Evolutionary conservation across 2,888 invertebrate genomes (phyloP).

Genomic region (Abrostola tripartita): DNA sequence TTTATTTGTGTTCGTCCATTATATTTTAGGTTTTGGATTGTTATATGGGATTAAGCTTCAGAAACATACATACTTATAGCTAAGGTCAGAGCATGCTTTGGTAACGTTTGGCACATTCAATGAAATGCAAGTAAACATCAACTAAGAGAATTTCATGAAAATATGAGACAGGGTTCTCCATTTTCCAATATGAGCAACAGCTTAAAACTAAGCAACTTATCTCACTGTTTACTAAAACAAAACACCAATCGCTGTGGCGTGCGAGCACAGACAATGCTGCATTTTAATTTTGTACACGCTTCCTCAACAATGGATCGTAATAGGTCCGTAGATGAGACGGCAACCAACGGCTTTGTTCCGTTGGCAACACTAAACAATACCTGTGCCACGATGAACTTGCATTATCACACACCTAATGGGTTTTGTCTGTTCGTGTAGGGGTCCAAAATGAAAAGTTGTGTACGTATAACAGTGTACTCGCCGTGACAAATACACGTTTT

Average conservation of each 20-base stretch:
- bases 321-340: constrained; percentile 84
- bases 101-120: too few relatives aligned
- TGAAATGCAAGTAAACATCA: neutral
- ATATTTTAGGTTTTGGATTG: too few relatives aligned
- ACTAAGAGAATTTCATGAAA: neutral
- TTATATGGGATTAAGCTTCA: too few relatives aligned
- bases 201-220: constrained; percentile 42
- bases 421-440: constrained; percentile 79
- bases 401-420: constrained; percentile 86
- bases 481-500: constrained; percentile 77
- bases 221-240: constrained; percentile 69
- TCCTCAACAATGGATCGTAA: constrained; percentile 83
- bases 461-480: constrained; percentile 62
- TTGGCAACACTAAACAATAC: constrained; percentile 85
- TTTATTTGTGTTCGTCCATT: too few relatives aligned
- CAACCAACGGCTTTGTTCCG: constrained; percentile 79
- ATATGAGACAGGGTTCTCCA: neutral
- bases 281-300: constrained; percentile 86
- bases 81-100: too few relatives aligned
- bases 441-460: constrained; percentile 74
- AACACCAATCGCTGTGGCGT: constrained; percentile 68
- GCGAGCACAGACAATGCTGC: constrained; percentile 81
- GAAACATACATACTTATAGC: too few relatives aligned
- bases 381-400: constrained; percentile 83
- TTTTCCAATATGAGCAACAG: constrained; percentile 14